These are phyloP conservation scores for Cherax quadricarinatus DNA, from an alignment of 1,140 invertebrate genomes.

Conservation along the genomic window DNA sequence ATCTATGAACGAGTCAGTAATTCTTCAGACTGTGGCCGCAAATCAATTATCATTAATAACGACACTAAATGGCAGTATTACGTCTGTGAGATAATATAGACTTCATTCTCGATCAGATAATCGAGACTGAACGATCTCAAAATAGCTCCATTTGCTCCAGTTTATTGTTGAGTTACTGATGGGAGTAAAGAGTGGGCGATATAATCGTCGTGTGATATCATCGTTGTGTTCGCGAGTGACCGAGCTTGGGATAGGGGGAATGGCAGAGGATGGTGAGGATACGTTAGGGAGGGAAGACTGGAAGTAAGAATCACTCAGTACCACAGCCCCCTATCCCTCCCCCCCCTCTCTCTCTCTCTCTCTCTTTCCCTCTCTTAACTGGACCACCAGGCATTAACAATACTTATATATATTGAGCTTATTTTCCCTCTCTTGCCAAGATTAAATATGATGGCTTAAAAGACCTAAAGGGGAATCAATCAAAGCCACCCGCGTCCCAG, in stretches of 20 bases:
- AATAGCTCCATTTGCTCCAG: neutral
- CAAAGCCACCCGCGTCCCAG: neutral
- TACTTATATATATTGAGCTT: neutral
- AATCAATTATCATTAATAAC: neutral
- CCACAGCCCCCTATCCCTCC: neutral
- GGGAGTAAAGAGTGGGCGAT: neutral
- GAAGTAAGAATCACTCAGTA: neutral
- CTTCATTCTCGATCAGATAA: neutral
- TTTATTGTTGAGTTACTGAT: neutral
- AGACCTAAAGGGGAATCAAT: neutral
- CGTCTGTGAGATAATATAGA: neutral
- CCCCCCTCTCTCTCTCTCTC: too few species aligned
- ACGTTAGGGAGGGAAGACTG: too few species aligned
- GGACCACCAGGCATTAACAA: neutral
- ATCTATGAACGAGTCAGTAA: neutral
- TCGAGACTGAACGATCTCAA: neutral
- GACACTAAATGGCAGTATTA: neutral
- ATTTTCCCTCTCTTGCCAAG: neutral
- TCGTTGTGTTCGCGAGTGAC: neutral
- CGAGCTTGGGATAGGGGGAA: neutral
- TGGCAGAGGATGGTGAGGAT: too few species aligned
- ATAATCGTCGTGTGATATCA: neutral
- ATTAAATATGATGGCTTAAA: neutral
- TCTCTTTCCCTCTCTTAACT: neutral
- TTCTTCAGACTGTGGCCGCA: neutral